Evolutionary conservation across 1,140 invertebrate genomes (phyloP), one percentile per base, ranked within the genome.

Genomic region (Olivierus martensii): DNA sequence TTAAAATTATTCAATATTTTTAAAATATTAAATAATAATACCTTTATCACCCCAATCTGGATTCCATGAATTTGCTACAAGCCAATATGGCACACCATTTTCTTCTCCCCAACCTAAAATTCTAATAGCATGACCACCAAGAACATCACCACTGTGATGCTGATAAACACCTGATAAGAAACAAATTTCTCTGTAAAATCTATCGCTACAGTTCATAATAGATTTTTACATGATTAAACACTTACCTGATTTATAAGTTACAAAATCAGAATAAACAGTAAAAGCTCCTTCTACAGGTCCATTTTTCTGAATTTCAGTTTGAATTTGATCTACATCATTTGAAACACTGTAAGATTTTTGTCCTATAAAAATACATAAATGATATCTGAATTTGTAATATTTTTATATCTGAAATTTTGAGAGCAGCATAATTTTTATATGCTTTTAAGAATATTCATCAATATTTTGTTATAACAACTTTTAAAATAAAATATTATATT

Each of bases 21-120:
- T n/a, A n/a, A n/a, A n/a, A n/a, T n/a, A n/a, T n/a, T n/a, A 45
- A 45, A 11, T 21, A 10, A 45, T 36, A 66, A 77, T 84, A 15
- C 91, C 87, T 66, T 68, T 61, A 58, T 74, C 70, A 56, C 76
- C 88, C 89, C 89, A 93, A 63, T 91, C 87, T 7, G 73, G 72
- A 67, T 93, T 93, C 89, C 89, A 94, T 0, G 87, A 91, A 71
- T 94, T 94, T 42, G 84, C 88, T 60, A 89, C 77, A 1, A 89
- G 73, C 90, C 90, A 95, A 66, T 92, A 95, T 28, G 83, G 81
- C 9, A 53, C 37, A 37, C 75, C 76, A 51, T 83, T 76, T 64
- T 90, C 87, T 3, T 78, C 77, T 18, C 88, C 88, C 83, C 85
- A 92, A 19, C 90, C 90, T 11, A 94, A 68, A 34, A 95, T 83